These are phyloP conservation scores for Acleris sparsana DNA, from an alignment of 2,888 invertebrate genomes.

Conservation along the genomic window DNA sequence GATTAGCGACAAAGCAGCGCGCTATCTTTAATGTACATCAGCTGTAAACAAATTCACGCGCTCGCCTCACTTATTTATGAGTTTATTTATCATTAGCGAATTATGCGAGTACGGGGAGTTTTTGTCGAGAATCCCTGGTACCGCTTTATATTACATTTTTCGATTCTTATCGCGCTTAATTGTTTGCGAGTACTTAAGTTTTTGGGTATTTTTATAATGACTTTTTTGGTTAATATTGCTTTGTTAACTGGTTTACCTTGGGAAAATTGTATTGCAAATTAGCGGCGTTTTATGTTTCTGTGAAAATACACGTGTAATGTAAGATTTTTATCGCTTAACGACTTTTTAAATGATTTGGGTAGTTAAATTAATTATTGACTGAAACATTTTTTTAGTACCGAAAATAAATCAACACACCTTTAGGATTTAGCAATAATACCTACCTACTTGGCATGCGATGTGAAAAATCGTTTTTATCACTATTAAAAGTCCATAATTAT, in stretches of 20 bases:
- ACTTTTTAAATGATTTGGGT: too few species aligned
- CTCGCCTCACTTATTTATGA: slow-evolving; percentile 77
- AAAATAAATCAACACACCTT: too few species aligned
- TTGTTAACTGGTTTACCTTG: slow-evolving; percentile 33
- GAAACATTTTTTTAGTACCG: too few species aligned
- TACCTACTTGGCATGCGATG: too few species aligned
- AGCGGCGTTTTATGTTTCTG: slow-evolving; percentile 9
- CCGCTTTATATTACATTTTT: slow-evolving; percentile 55
- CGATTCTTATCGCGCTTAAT: slow-evolving; percentile 66
- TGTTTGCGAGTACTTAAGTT: slow-evolving; percentile 47
- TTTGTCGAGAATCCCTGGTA: slow-evolving; percentile 53
- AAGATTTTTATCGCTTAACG: slow-evolving; percentile 1
- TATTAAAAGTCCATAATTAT: too few species aligned
- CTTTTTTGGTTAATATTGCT: slow-evolving; percentile 32
- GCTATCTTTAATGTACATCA: slow-evolving; percentile 83
- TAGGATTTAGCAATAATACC: too few species aligned
- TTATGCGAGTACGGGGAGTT: slow-evolving; percentile 77
- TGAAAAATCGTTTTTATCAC: too few species aligned
- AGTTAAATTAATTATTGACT: too few species aligned
- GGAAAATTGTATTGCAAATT: slow-evolving; percentile 26
- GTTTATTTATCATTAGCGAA: slow-evolving; percentile 85
- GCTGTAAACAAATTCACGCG: slow-evolving; percentile 82
- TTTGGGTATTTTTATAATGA: slow-evolving; percentile 34
- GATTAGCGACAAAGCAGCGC: slow-evolving; percentile 81
- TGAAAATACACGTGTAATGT: slow-evolving; percentile 1